A percentile compares a stretch with the other conserved stretches of the same genome.
Conservation (phyloP, 2,888 invertebrate genomes). For the Pyrrhopygopsis socrates region DNA sequence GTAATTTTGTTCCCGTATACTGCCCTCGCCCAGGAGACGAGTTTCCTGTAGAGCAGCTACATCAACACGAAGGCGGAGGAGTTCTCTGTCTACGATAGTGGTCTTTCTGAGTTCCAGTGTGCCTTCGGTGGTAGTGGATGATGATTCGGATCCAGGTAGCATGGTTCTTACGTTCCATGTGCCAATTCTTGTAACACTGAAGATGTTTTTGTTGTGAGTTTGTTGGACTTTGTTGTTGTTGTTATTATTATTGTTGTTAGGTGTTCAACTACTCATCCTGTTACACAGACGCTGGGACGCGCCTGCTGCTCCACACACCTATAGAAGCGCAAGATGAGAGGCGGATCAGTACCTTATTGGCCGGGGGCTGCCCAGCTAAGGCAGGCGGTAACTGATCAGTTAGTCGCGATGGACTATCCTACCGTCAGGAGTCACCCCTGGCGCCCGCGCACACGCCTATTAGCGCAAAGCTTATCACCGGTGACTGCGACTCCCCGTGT, state of each 20-base stretch:
- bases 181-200: too few relatives aligned
- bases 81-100: constrained; percentile 57
- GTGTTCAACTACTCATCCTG: too few relatives aligned
- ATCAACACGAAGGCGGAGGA: constrained; percentile 41
- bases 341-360: constrained; percentile 16
- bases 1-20: constrained; percentile 51
- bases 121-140: too few relatives aligned
- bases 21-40: constrained; percentile 56
- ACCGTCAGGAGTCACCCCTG: constrained; percentile 77
- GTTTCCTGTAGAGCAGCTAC: constrained; percentile 73
- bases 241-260: too few relatives aligned
- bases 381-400: constrained; percentile 28
- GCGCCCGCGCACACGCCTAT: constrained; percentile 72
- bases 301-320: too few relatives aligned
- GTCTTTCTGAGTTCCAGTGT: constrained; percentile 6
- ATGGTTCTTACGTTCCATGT: too few relatives aligned
- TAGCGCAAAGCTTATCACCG: constrained; percentile 62
- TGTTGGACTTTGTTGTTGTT: too few relatives aligned
- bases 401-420: constrained; percentile 40
- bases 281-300: too few relatives aligned
- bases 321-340: background rate
- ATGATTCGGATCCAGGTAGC: too few relatives aligned
- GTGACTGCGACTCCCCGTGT: constrained; percentile 61
- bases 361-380: constrained; percentile 13
- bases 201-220: too few relatives aligned